Percentiles rank a stretch among this genome's conserved stretches.
Conservation (phyloP, 1,140 invertebrate species). For the Drosophila nigromelanica region DNA sequence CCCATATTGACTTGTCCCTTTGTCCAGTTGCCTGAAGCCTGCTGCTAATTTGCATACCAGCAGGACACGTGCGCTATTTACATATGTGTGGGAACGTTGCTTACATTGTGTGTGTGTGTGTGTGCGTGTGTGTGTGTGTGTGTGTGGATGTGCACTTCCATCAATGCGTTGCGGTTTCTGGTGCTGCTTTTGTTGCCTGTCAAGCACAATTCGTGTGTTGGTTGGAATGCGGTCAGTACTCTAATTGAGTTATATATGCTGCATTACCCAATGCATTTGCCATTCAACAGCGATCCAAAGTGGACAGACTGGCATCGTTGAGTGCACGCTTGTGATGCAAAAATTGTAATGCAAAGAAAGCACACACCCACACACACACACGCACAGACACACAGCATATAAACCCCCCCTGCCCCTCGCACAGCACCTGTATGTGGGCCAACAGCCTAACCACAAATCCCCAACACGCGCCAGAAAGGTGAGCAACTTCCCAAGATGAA, state of each 20-base stretch:
- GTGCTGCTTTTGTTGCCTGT: constrained; percentile 21
- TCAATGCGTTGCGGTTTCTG: constrained; percentile 19
- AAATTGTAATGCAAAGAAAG: constrained; percentile 30
- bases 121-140: constrained; percentile 15
- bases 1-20: neutral
- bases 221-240: constrained; percentile 4
- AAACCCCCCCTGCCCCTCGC: too few relatives aligned
- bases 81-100: neutral
- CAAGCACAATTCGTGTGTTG: constrained; percentile 24
- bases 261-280: constrained; percentile 23
- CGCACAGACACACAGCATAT: neutral
- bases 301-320: neutral
- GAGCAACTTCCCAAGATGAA: constrained; percentile 5
- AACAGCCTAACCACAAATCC: constrained; percentile 58
- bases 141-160: neutral
- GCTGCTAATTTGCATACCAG: constrained; percentile 38
- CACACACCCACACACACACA: constrained; percentile 1
- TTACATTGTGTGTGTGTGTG: neutral
- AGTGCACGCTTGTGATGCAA: neutral
- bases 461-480: constrained; percentile 48
- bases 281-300: neutral
- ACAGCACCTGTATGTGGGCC: neutral
- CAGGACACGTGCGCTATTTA: constrained; percentile 6
- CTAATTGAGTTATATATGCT: constrained; percentile 46
- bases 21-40: constrained; percentile 16